These are phyloP conservation scores for Diceros bicornis DNA, from an alignment of 2,797 vertebrate genomes.

Conservation along the genomic window DNA sequence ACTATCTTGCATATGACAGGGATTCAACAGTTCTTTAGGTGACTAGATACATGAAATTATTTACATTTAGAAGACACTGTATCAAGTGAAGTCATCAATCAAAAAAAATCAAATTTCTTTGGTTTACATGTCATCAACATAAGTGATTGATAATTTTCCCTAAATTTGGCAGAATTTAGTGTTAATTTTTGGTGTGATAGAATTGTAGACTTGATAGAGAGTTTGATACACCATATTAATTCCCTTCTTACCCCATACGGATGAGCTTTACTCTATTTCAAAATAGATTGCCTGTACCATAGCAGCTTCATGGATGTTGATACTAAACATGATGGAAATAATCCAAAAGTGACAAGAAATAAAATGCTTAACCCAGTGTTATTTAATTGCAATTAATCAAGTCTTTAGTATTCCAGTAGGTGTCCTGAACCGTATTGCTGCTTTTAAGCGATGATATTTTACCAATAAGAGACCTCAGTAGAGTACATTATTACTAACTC, in stretches of 20 bases:
- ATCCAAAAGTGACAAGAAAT: constrained; percentile 65
- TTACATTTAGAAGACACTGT: background rate
- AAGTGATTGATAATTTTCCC: background rate
- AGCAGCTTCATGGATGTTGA: constrained; percentile 16
- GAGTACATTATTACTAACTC: constrained; percentile 76
- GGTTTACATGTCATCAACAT: background rate
- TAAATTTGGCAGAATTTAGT: constrained; percentile 1
- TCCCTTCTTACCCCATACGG: background rate
- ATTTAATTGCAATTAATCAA: constrained; percentile 77
- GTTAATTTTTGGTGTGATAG: background rate
- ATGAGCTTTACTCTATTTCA: constrained; percentile 17
- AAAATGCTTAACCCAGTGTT: constrained; percentile 57
- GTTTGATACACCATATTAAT: background rate
- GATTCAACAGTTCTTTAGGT: background rate
- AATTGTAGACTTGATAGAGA: background rate
- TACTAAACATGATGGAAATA: constrained; percentile 72
- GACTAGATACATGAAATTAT: background rate
- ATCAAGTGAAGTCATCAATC: background rate
- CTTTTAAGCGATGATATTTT: constrained; percentile 73
- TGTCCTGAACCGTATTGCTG: constrained; percentile 54
- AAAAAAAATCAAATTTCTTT: background rate
- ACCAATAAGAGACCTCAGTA: constrained; percentile 48
- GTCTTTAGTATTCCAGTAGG: constrained; percentile 61
- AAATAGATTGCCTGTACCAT: background rate
- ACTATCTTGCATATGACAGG: background rate